These are phyloP conservation scores for Apostichopus leukothele DNA, from an alignment of 53 echinoderm and acorn worm genomes.

Conservation along the genomic window DNA sequence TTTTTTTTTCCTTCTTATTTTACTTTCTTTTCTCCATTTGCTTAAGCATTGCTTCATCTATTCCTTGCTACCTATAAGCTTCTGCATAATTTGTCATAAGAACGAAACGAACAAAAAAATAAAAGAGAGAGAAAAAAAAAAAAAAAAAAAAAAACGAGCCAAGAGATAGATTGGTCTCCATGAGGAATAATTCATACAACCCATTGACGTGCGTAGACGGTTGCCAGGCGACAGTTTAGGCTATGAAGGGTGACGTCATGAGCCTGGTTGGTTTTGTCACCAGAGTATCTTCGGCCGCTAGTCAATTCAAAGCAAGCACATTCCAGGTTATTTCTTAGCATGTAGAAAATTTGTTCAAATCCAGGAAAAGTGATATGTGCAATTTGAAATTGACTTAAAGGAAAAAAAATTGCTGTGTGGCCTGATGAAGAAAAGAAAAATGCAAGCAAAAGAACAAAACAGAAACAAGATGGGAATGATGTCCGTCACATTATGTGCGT, in stretches of 20 bases:
- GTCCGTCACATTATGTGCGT: neutral
- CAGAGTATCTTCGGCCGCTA: conserved; percentile 38
- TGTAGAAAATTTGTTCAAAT: conserved; percentile 41
- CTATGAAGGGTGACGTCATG: conserved; percentile 50
- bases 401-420: neutral
- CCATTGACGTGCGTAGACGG: conserved; percentile 53
- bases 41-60: conserved; percentile 42
- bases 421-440: neutral
- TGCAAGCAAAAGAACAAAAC: neutral
- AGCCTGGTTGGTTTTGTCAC: conserved; percentile 35
- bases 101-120: conserved; percentile 32
- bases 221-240: conserved; percentile 48
- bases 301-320: conserved; percentile 37
- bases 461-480: neutral
- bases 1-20: conserved; percentile 7
- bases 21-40: conserved; percentile 5
- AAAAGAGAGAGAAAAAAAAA: conserved; percentile 33
- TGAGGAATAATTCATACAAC: conserved; percentile 53
- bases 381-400: conserved; percentile 33
- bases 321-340: conserved; percentile 27
- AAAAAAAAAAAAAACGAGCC: conserved; percentile 44
- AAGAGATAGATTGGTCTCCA: conserved; percentile 49
- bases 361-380: conserved; percentile 32
- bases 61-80: conserved; percentile 33
- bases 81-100: conserved; percentile 49